phyloP scores from a whole-genome alignment of 2,888 invertebrate species.

The Blastobasis adustella region DNA sequence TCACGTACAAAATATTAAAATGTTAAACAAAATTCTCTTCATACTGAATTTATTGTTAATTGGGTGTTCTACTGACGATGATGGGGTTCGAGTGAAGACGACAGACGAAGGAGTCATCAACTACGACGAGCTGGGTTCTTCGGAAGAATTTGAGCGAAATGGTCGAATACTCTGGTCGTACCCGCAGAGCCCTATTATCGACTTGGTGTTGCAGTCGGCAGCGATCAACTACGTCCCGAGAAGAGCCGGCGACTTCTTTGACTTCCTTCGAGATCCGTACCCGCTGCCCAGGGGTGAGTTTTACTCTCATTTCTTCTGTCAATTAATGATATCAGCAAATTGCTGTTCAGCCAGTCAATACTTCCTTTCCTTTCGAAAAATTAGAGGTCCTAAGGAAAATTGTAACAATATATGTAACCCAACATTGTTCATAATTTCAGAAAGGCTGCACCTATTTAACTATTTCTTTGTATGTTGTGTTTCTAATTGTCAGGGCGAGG shows the following conservation, averaged over 20 bases:
- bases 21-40: neutral
- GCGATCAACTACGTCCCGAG: constrained; percentile 22
- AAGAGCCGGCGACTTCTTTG: constrained; percentile 25
- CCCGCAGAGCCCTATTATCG: constrained; percentile 22
- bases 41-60: constrained; percentile 14
- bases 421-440: too few species aligned
- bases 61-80: constrained; percentile 18
- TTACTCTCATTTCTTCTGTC: too few species aligned
- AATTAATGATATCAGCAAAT: too few species aligned
- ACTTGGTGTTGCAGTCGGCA: constrained; percentile 23
- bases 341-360: too few species aligned
- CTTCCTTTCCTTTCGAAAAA: too few species aligned
- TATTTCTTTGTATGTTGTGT: too few species aligned
- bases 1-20: neutral
- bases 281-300: constrained; percentile 33
- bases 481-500: too few species aligned
- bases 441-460: too few species aligned
- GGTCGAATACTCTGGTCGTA: constrained; percentile 24
- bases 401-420: too few species aligned
- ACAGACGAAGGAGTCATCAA: neutral
- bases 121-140: neutral
- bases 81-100: constrained; percentile 13
- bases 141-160: constrained; percentile 12
- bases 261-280: constrained; percentile 30
- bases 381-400: too few species aligned